These are phyloP conservation scores for Naso thynnoides DNA, from an alignment of 2,797 vertebrate species.

Conservation along the genomic window DNA sequence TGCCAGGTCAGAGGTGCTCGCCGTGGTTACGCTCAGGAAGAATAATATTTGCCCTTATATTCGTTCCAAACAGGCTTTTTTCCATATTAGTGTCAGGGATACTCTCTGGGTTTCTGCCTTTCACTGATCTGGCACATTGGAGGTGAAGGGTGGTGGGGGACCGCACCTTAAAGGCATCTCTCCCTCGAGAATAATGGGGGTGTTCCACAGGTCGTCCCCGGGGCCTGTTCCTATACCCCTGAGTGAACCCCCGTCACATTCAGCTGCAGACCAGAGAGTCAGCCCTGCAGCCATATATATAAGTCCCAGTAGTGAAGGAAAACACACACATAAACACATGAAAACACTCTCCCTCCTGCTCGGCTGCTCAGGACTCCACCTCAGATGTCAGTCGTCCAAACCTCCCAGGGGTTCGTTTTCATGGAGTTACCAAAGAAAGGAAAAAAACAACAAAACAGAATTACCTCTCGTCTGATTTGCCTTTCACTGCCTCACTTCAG, in stretches of 20 bases:
- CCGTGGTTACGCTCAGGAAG: conserved; percentile 89
- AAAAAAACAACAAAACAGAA: conserved; percentile 53
- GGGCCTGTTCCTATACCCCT: conserved; percentile 58
- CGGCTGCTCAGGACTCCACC: conserved; percentile 72
- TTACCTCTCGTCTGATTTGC: conserved; percentile 62
- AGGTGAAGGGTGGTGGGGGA: conserved; percentile 70
- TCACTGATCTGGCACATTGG: conserved; percentile 80
- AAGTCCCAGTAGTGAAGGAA: conserved; percentile 74
- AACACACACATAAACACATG: conserved; percentile 78
- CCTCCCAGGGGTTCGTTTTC: conserved; percentile 78
- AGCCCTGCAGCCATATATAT: conserved; percentile 58
- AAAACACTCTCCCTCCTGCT: conserved; percentile 77
- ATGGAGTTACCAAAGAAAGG: conserved; percentile 64
- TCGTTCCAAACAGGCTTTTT: conserved; percentile 89
- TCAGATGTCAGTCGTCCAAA: conserved; percentile 77
- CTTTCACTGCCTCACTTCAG: conserved; percentile 66
- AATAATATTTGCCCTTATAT: conserved; percentile 90
- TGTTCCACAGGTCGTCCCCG: conserved; percentile 67
- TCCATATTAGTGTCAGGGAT: conserved; percentile 89
- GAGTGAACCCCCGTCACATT: conserved; percentile 60
- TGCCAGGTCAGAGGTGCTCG: conserved; percentile 87
- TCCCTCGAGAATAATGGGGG: conserved; percentile 64
- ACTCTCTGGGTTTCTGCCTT: conserved; percentile 80
- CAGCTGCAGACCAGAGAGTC: conserved; percentile 53
- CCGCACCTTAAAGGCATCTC: conserved; percentile 68